Percentiles rank a stretch among this genome's conserved stretches.
phyloP scores from a whole-genome alignment of 2,113 vertebrate species.

The Corythornis madagascariensis region DNA sequence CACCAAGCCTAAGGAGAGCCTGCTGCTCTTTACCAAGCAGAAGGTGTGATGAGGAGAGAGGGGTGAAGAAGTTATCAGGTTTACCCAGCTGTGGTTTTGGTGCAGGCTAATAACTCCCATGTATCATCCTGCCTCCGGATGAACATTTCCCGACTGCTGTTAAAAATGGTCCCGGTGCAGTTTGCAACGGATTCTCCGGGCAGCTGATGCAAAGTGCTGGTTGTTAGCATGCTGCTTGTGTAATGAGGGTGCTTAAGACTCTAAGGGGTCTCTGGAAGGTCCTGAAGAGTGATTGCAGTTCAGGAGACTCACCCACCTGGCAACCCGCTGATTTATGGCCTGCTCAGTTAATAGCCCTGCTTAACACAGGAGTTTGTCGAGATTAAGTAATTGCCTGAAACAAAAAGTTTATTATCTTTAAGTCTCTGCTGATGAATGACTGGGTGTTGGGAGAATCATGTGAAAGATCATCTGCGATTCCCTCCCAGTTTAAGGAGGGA shows the following conservation, averaged over 20 bases:
- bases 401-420: slow-evolving; percentile 85
- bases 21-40: neutral
- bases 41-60: slow-evolving; percentile 33
- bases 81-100: slow-evolving; percentile 77
- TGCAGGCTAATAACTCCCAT: slow-evolving; percentile 81
- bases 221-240: slow-evolving; percentile 83
- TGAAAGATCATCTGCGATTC: slow-evolving; percentile 75
- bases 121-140: slow-evolving; percentile 80
- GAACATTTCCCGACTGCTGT: slow-evolving; percentile 69
- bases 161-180: slow-evolving; percentile 73
- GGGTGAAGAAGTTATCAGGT: slow-evolving; percentile 75
- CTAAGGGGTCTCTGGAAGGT: slow-evolving; percentile 78
- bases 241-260: slow-evolving; percentile 86
- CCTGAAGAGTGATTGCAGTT: slow-evolving; percentile 83
- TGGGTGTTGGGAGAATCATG: slow-evolving; percentile 71
- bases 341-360: slow-evolving; percentile 83
- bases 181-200: slow-evolving; percentile 11
- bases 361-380: slow-evolving; percentile 86
- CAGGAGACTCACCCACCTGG: slow-evolving; percentile 83
- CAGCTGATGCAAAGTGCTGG: slow-evolving; percentile 42
- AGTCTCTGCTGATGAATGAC: slow-evolving; percentile 83
- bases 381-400: slow-evolving; percentile 90
- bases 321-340: slow-evolving; percentile 84
- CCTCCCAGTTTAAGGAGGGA: slow-evolving; percentile 9
- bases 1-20: neutral